These are phyloP conservation scores for Pseudolycoriella hygida DNA, from an alignment of 2,888 invertebrate species.

Conservation along the genomic window DNA sequence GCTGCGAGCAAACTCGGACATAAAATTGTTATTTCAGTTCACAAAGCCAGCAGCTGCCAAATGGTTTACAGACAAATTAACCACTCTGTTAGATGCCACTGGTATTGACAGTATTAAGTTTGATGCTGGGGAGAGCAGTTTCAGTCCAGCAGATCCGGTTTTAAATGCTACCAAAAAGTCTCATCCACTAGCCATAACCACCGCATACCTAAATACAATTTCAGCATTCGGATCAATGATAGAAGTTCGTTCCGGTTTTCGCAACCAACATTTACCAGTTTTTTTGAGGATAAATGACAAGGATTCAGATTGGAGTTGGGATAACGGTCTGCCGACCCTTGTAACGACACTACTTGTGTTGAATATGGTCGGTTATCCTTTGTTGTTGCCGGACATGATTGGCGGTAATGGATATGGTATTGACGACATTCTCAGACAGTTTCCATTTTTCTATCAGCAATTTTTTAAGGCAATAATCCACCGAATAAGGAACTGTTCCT, in stretches of 20 bases:
- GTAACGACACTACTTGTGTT: slow-evolving; percentile 37
- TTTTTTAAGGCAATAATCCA: slow-evolving; percentile 31
- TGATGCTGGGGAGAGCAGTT: slow-evolving; percentile 56
- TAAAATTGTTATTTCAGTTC: slow-evolving; percentile 20
- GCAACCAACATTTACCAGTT: slow-evolving; percentile 43
- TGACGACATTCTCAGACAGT: no score
- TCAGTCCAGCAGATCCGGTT: slow-evolving; percentile 37
- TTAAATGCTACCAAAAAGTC: slow-evolving; percentile 34
- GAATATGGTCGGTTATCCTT: slow-evolving; percentile 34
- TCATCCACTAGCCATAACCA: slow-evolving; percentile 28
- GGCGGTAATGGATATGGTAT: slow-evolving; percentile 38
- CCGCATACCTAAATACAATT: slow-evolving; percentile 33
- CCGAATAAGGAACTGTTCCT: slow-evolving; percentile 43
- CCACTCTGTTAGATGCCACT: slow-evolving; percentile 35
- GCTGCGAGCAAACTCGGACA: no score
- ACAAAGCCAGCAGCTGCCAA: slow-evolving; percentile 40
- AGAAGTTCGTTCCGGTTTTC: slow-evolving; percentile 47
- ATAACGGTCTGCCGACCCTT: slow-evolving; percentile 47
- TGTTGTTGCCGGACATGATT: slow-evolving; percentile 63
- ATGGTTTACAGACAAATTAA: slow-evolving; percentile 35
- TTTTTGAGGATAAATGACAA: slow-evolving; percentile 61
- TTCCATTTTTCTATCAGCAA: no score
- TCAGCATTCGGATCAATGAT: slow-evolving; percentile 37
- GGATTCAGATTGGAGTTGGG: slow-evolving; percentile 42
- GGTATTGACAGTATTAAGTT: slow-evolving; percentile 61